Evolutionary conservation across 2,113 vertebrate species (phyloP).

Genomic region (Onychostruthus taczanowskii): DNA sequence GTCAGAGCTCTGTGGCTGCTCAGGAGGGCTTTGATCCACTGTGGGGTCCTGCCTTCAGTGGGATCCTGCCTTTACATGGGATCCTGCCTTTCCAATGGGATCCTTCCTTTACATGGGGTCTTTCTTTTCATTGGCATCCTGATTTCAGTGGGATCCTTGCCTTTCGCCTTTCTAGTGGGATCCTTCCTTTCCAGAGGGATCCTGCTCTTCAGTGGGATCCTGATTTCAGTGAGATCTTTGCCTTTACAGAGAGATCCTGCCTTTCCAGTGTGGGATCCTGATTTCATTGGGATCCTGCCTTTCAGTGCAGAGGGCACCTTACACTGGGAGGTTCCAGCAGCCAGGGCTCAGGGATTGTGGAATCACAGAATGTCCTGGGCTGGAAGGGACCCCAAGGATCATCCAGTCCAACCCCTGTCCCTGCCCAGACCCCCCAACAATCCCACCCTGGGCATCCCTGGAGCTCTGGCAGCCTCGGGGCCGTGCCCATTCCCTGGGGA

Average conservation of each 20-base stretch:
- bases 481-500: neutral
- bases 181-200: neutral
- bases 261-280: neutral
- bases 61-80: neutral
- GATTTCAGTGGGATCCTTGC: neutral
- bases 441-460: neutral
- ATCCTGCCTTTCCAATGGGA: neutral
- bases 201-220: neutral
- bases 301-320: neutral
- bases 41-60: neutral
- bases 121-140: neutral
- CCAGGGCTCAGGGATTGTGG: neutral
- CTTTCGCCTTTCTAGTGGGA: neutral
- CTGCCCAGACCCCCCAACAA: neutral
- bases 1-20: neutral
- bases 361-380: neutral
- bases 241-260: neutral
- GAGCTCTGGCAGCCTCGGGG: neutral
- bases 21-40: neutral
- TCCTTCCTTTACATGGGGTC: neutral
- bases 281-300: neutral
- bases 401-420: fast-evolving
- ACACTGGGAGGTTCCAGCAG: neutral
- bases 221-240: neutral
- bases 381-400: fast-evolving